Conservation (phyloP, 2,888 invertebrate genomes). For the Criorhina ranunculi region DNA sequence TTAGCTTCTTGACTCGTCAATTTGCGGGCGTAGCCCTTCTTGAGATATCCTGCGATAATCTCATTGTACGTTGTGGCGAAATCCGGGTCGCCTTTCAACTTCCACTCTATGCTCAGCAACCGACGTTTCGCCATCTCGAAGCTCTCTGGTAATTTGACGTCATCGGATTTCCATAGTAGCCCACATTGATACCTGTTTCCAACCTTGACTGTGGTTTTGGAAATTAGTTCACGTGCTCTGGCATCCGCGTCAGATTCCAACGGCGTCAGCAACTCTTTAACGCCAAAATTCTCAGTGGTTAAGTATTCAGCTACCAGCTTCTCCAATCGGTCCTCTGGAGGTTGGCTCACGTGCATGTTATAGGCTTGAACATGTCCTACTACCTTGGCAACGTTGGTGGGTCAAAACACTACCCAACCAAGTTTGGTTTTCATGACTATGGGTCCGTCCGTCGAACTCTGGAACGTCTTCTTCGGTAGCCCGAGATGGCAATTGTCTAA, state of each 20-base stretch:
- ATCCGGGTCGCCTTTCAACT: conserved; percentile 8
- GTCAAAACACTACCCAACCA: too few species aligned
- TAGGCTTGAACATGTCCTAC: too few species aligned
- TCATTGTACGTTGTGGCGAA: conserved; percentile 9
- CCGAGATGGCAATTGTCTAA: too few species aligned
- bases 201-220: neutral
- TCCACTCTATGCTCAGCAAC: conserved; percentile 11
- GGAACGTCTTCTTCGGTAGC: too few species aligned
- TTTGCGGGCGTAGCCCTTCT: conserved; percentile 11
- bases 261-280: neutral
- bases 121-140: conserved; percentile 5
- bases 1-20: neutral
- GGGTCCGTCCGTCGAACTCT: neutral
- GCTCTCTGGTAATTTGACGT: conserved; percentile 10
- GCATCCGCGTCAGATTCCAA: conserved; percentile 21
- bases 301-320: too few species aligned
- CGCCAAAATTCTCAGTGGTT: conserved; percentile 14
- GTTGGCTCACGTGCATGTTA: too few species aligned
- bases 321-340: too few species aligned
- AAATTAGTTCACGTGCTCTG: neutral
- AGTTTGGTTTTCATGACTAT: conserved; percentile 16
- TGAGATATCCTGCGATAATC: neutral
- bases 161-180: conserved; percentile 4
- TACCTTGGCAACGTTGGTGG: too few species aligned
- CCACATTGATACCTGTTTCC: neutral